phyloP scores from a whole-genome alignment of 2,888 invertebrate genomes.

The Perizoma flavofasciatum region DNA sequence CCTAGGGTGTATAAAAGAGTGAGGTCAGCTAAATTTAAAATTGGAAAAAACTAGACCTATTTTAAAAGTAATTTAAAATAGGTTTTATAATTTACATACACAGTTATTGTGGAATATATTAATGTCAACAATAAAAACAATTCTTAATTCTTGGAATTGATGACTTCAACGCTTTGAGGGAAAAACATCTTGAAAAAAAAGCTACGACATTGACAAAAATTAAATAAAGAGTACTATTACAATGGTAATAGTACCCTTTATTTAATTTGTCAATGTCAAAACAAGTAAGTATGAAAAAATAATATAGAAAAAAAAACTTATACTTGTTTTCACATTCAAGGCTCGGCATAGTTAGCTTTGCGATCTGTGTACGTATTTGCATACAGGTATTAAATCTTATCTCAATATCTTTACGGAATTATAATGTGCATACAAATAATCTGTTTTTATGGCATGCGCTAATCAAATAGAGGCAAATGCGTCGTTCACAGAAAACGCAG shows the following conservation, averaged over 20 bases:
- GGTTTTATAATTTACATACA: neutral
- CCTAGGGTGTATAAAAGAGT: neutral
- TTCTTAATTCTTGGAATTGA: conserved; percentile 8
- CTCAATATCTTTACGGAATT: conserved; percentile 2
- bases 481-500: too few species aligned
- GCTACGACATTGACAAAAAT: conserved; percentile 10
- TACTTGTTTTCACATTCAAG: too few species aligned
- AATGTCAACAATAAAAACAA: conserved; percentile 5
- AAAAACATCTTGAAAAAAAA: conserved; percentile 2
- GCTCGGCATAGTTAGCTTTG: neutral
- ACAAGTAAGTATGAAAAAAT: too few species aligned
- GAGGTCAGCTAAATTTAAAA: too few species aligned
- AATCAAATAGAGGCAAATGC: neutral
- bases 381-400: conserved; percentile 6
- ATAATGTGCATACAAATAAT: conserved; percentile 2
- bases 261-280: too few species aligned
- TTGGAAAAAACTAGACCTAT: too few species aligned
- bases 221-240: conserved; percentile 1
- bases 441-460: neutral
- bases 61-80: too few species aligned
- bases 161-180: conserved; percentile 8
- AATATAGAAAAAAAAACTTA: too few species aligned
- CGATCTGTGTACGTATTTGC: conserved; percentile 1
- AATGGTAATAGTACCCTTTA: too few species aligned
- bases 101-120: neutral